phyloP scores from a whole-genome alignment of 2,113 vertebrate species.

The Rattus rattus region DNA sequence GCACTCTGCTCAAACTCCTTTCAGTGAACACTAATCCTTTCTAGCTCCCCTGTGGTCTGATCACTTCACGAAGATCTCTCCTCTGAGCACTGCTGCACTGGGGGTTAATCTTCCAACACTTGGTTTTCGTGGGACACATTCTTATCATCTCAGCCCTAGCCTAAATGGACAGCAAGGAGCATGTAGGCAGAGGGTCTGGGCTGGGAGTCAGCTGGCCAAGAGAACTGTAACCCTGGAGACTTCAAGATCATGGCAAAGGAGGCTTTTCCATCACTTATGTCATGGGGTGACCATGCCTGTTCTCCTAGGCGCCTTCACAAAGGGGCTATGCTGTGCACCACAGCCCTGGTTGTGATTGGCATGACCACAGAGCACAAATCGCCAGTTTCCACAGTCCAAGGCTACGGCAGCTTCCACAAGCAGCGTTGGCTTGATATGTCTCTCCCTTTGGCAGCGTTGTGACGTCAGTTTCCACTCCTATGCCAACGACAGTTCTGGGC shows the following conservation, averaged over 20 bases:
- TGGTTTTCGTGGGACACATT: neutral
- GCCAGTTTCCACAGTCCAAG: neutral
- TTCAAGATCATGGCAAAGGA: neutral
- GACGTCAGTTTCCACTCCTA: neutral
- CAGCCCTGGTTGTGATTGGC: neutral
- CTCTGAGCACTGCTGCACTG: neutral
- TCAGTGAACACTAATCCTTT: too few relatives aligned
- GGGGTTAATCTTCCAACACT: neutral
- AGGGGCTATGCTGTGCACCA: neutral
- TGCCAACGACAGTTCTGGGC: neutral
- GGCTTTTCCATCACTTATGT: neutral
- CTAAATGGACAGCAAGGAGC: too few relatives aligned
- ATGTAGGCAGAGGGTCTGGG: neutral
- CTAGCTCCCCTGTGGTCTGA: neutral
- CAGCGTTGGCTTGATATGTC: neutral
- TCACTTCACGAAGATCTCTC: neutral
- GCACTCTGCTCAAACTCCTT: neutral
- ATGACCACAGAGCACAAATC: neutral
- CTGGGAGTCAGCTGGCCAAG: neutral
- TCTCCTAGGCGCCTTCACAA: neutral
- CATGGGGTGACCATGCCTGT: rapidly evolving
- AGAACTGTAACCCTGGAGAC: neutral
- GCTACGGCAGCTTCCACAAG: neutral
- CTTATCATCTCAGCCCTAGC: neutral
- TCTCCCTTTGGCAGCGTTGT: neutral